phyloP scores from a whole-genome alignment of 2,113 vertebrate genomes.

The Mastomys natalensis region DNA sequence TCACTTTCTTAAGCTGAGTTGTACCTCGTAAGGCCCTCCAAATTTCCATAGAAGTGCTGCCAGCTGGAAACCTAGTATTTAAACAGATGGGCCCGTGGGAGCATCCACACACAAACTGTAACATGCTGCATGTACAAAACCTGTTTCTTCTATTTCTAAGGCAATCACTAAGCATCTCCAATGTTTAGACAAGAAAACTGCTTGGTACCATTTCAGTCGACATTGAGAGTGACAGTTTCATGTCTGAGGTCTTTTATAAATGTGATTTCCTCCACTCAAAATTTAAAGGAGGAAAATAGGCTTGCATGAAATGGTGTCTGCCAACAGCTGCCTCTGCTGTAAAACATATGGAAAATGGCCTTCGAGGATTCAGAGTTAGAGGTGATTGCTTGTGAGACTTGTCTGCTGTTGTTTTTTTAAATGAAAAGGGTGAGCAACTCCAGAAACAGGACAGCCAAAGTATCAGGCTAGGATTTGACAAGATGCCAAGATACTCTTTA shows the following conservation, averaged over 20 bases:
- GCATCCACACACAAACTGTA: not conserved
- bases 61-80: not conserved
- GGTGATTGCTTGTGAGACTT: slow-evolving; percentile 55
- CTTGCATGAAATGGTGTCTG: slow-evolving; percentile 6
- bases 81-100: not conserved
- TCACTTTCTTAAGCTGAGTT: not conserved
- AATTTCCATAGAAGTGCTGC: not conserved
- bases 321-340: not conserved
- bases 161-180: not conserved
- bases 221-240: slow-evolving; percentile 60
- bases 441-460: slow-evolving; percentile 24
- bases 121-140: not conserved
- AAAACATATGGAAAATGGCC: slow-evolving; percentile 71
- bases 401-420: slow-evolving; percentile 65
- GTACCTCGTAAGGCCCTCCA: not conserved
- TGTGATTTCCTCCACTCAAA: slow-evolving; percentile 55
- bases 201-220: slow-evolving; percentile 39
- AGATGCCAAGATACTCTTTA: slow-evolving; percentile 32
- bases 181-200: slow-evolving; percentile 53
- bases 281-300: slow-evolving; percentile 4
- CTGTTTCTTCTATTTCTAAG: slow-evolving; percentile 15
- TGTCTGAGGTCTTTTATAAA: slow-evolving; percentile 61
- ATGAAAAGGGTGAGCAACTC: slow-evolving; percentile 58
- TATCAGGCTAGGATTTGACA: slow-evolving; percentile 43
- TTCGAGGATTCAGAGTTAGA: slow-evolving; percentile 62